Percentiles rank a stretch among this genome's conserved stretches.
Evolutionary conservation across 2,113 vertebrate genomes (phyloP).

Genomic region (Dicerorhinus sumatrensis): DNA sequence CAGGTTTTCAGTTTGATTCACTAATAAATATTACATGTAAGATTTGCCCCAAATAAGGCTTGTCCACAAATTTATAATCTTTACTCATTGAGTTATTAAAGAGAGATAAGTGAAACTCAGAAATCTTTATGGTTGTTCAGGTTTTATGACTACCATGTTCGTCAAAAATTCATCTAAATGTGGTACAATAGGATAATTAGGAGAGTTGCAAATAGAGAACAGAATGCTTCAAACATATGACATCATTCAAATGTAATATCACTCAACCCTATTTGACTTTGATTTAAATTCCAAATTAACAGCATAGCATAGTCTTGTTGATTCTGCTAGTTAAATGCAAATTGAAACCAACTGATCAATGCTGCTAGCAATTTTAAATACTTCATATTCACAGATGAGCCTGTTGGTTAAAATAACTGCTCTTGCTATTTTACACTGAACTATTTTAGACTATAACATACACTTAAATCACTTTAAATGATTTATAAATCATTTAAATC

Average conservation of each 20-base stretch:
- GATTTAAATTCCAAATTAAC: slow-evolving; percentile 15
- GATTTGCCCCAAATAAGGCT: slow-evolving; percentile 46
- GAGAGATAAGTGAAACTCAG: slow-evolving; percentile 62
- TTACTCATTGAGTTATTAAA: neutral
- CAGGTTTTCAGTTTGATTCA: neutral
- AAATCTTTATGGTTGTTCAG: neutral
- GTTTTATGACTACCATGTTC: neutral
- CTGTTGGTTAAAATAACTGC: neutral
- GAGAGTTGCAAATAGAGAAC: neutral
- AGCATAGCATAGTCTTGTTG: neutral
- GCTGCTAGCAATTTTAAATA: slow-evolving; percentile 14
- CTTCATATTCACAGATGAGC: neutral
- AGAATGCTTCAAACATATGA: neutral
- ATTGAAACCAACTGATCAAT: neutral
- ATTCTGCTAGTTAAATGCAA: neutral
- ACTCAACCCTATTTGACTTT: neutral
- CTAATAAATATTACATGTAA: slow-evolving; percentile 15
- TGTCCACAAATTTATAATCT: neutral
- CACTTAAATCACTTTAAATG: too few species aligned
- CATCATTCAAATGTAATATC: neutral
- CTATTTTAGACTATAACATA: too few species aligned
- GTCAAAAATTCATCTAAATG: slow-evolving; percentile 3
- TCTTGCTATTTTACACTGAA: neutral
- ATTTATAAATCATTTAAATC: neutral
- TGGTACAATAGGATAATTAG: neutral